phyloP scores from a whole-genome alignment of 2,888 invertebrate genomes.

The Muscina levida region DNA sequence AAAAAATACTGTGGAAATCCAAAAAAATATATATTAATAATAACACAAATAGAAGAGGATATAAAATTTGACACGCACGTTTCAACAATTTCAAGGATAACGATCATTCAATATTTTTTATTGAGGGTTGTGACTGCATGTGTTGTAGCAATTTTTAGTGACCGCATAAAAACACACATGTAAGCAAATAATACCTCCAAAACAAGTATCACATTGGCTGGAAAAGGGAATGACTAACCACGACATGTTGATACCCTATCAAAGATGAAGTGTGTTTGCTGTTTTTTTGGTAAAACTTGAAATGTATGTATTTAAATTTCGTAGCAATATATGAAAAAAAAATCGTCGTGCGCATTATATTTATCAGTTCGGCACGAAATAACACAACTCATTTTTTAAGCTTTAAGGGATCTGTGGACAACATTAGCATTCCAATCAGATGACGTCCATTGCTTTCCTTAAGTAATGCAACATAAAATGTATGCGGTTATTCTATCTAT shows the following conservation, averaged over 20 bases:
- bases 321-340: conserved; percentile 5
- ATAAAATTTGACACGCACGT: conserved; percentile 65
- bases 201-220: neutral
- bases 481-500: too few relatives aligned
- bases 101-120: conserved; percentile 37
- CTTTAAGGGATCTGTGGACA: too few relatives aligned
- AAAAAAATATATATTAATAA: conserved; percentile 3
- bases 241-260: too few relatives aligned
- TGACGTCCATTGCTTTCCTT: too few relatives aligned
- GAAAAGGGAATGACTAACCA: too few relatives aligned
- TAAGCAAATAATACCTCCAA: conserved; percentile 42
- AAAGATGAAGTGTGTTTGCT: too few relatives aligned
- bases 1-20: neutral
- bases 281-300: too few relatives aligned
- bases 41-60: conserved; percentile 8
- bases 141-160: conserved; percentile 18
- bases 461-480: too few relatives aligned
- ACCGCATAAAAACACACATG: conserved; percentile 47
- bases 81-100: conserved; percentile 62
- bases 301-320: conserved; percentile 60
- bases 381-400: too few relatives aligned
- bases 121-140: conserved; percentile 1
- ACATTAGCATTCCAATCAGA: too few relatives aligned
- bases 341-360: too few relatives aligned
- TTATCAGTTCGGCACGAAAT: conserved; percentile 48